phyloP scores from a whole-genome alignment of 2,888 invertebrate genomes.

The Tridacna crocea region DNA sequence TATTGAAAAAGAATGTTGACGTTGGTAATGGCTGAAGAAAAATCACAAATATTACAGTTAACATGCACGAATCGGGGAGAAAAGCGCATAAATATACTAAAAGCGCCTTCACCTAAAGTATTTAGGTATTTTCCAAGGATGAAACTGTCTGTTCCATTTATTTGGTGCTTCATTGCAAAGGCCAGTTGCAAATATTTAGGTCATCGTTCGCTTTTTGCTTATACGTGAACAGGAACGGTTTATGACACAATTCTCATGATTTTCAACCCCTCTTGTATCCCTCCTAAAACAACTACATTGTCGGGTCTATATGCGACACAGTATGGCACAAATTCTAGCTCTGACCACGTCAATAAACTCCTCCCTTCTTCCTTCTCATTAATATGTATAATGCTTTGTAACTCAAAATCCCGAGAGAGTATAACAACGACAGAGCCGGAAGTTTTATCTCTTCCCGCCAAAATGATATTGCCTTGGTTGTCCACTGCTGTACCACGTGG shows the following conservation, averaged over 20 bases:
- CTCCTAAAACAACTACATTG: constrained; percentile 41
- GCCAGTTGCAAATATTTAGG: too few species aligned
- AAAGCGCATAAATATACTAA: too few species aligned
- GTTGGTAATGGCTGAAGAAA: too few species aligned
- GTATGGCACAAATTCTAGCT: constrained; percentile 59
- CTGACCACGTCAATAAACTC: constrained; percentile 46
- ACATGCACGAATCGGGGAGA: too few species aligned
- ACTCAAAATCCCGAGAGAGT: constrained; percentile 37
- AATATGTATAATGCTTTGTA: constrained; percentile 45
- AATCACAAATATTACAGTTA: too few species aligned
- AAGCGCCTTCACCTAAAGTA: too few species aligned
- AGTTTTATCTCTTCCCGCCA: constrained; percentile 47
- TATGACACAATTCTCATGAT: constrained; percentile 47
- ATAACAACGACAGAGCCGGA: constrained; percentile 39
- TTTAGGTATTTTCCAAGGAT: too few species aligned
- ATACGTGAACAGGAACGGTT: too few species aligned
- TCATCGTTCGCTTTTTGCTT: too few species aligned
- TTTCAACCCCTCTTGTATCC: constrained; percentile 51
- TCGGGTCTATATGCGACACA: constrained; percentile 42
- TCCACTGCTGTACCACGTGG: constrained; percentile 48
- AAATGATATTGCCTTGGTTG: constrained; percentile 40
- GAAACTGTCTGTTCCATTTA: too few species aligned
- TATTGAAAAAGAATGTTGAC: too few species aligned
- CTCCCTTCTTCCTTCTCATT: constrained; percentile 15
- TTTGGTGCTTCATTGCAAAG: too few species aligned